Percentiles rank a stretch among this genome's conserved stretches.
phyloP scores from a whole-genome alignment of 1,140 invertebrate species.

The Mya arenaria region DNA sequence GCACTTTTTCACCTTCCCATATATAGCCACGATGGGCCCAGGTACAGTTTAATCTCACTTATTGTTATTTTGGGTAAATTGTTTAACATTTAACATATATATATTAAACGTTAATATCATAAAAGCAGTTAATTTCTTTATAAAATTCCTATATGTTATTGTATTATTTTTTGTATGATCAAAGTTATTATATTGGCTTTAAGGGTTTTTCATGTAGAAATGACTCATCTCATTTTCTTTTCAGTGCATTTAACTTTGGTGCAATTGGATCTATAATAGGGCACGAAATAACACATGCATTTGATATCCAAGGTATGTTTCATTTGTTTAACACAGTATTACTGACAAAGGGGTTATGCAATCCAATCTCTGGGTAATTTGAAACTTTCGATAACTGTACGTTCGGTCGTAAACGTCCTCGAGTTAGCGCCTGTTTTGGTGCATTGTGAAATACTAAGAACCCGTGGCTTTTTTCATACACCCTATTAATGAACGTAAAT shows the following conservation, averaged over 20 bases:
- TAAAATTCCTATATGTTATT: background rate
- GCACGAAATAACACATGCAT: constrained; percentile 85
- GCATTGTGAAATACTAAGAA: background rate
- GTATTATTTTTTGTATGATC: background rate
- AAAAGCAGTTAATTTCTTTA: background rate
- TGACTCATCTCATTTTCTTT: constrained; percentile 39
- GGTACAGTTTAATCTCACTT: constrained; percentile 51
- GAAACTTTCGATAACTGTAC: background rate
- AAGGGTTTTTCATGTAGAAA: background rate
- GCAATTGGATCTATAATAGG: constrained; percentile 85
- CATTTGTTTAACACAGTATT: background rate
- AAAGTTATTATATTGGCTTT: background rate
- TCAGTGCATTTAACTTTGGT: constrained; percentile 84
- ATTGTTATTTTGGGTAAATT: background rate
- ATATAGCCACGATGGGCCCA: constrained; percentile 73
- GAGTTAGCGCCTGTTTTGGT: background rate
- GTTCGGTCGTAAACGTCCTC: background rate
- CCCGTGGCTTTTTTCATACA: background rate
- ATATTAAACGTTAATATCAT: background rate
- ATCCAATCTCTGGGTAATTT: background rate
- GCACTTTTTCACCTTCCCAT: constrained; percentile 77
- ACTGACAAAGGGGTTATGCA: too few relatives aligned
- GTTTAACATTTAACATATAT: background rate
- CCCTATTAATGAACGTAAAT: background rate
- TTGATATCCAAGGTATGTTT: constrained; percentile 82